Evolutionary conservation across 2,888 invertebrate genomes (phyloP).

Genomic region (Coleophora deauratella): DNA sequence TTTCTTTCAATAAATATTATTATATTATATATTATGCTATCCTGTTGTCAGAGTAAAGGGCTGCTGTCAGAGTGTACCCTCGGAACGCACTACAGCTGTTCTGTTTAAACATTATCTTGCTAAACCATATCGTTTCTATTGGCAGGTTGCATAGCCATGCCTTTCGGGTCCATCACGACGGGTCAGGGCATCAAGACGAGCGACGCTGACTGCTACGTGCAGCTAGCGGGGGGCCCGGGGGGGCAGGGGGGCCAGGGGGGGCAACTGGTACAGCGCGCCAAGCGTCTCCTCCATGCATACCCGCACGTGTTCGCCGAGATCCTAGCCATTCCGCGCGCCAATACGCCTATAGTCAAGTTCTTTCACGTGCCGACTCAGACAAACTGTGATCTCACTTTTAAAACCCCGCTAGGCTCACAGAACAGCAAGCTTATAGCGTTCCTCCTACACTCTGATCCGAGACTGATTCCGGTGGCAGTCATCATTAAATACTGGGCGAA

Average conservation of each 20-base stretch:
- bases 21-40: no score
- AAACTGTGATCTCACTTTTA: slow-evolving; percentile 83
- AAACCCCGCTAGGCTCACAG: slow-evolving; percentile 78
- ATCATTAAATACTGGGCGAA: slow-evolving; percentile 84
- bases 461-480: slow-evolving; percentile 76
- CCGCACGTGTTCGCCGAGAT: slow-evolving; percentile 68
- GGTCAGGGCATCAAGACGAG: slow-evolving; percentile 80
- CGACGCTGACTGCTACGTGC: slow-evolving; percentile 82
- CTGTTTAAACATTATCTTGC: no score
- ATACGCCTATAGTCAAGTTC: slow-evolving; percentile 86
- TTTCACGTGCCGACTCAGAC: slow-evolving; percentile 75
- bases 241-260: no score
- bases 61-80: no score
- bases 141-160: slow-evolving; percentile 53
- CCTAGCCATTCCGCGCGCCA: slow-evolving; percentile 79
- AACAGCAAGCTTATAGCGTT: slow-evolving; percentile 79
- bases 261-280: slow-evolving; percentile 39
- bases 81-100: no score
- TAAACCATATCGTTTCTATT: background rate
- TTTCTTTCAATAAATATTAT: no score
- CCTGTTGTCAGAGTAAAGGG: no score
- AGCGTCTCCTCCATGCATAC: slow-evolving; percentile 45
- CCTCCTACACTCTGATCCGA: slow-evolving; percentile 71
- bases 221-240: slow-evolving; percentile 50
- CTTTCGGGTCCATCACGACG: slow-evolving; percentile 84